Conservation (phyloP, 2,113 vertebrate genomes). For the Tetraodon nigroviridis region DNA sequence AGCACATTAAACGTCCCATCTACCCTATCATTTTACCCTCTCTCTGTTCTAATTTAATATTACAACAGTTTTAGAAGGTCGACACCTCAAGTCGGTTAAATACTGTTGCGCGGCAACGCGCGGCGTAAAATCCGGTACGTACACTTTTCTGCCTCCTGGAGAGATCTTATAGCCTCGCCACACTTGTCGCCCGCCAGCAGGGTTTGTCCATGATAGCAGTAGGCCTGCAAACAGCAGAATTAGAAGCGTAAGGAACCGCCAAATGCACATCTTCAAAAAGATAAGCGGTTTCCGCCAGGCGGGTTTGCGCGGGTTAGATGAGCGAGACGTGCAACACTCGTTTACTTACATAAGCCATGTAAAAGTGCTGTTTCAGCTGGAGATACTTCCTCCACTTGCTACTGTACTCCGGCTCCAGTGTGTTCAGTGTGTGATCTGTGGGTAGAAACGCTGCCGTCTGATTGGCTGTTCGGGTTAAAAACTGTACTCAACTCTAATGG, state of each 20-base stretch:
- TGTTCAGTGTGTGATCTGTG: conserved; percentile 90
- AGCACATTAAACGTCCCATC: neutral
- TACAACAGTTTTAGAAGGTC: too few species aligned
- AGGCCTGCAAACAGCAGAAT: conserved; percentile 75
- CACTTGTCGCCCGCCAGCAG: conserved; percentile 91
- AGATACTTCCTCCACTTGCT: conserved; percentile 97
- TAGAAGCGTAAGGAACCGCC: neutral
- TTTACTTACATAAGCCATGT: conserved; percentile 93
- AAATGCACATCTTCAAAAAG: too few species aligned
- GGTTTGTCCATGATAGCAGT: conserved; percentile 93
- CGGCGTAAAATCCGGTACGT: conserved; percentile 35
- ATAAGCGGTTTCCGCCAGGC: too few species aligned
- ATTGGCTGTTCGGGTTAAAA: neutral
- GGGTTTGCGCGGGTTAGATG: too few species aligned
- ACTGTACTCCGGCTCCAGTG: conserved; percentile 87
- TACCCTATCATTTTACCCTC: too few species aligned
- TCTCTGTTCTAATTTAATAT: too few species aligned
- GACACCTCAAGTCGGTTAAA: too few species aligned
- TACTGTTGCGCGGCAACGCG: neutral
- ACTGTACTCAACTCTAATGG: too few species aligned
- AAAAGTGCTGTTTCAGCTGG: conserved; percentile 93
- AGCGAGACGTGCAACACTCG: too few species aligned
- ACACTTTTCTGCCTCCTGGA: conserved; percentile 97
- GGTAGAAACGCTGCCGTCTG: conserved; percentile 2
- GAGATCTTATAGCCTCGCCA: conserved; percentile 92